A percentile compares a stretch with the other conserved stretches of the same genome.
Conservation (phyloP, 2,113 vertebrate genomes). For the Tupaia chinensis region DNA sequence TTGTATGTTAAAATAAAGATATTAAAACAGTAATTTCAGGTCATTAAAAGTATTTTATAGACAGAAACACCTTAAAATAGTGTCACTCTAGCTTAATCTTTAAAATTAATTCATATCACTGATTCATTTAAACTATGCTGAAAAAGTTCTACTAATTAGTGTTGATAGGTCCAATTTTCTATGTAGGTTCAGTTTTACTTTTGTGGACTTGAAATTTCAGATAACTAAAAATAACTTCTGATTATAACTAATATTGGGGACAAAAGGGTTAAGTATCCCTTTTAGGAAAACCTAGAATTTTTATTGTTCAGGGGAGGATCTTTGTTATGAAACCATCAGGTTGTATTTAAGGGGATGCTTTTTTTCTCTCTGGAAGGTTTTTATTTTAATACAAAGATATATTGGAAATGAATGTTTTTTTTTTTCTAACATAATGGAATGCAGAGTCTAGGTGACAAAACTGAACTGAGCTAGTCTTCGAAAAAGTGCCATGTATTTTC, state of each 20-base stretch:
- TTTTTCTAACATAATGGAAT: neutral
- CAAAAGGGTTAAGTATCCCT: neutral
- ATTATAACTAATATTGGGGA: neutral
- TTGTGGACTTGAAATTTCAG: neutral
- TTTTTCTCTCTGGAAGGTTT: neutral
- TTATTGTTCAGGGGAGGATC: neutral
- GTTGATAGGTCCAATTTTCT: neutral
- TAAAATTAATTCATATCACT: slow-evolving; percentile 23
- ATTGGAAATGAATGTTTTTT: neutral
- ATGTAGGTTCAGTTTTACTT: slow-evolving; percentile 8
- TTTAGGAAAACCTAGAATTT: slow-evolving; percentile 30
- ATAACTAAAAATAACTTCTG: slow-evolving; percentile 29
- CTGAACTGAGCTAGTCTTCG: slow-evolving; percentile 4
- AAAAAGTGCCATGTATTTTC: neutral
- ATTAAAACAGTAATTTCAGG: slow-evolving; percentile 15
- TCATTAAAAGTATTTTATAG: neutral
- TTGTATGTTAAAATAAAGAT: slow-evolving; percentile 33
- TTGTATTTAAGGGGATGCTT: slow-evolving; percentile 1
- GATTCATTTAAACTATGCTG: neutral
- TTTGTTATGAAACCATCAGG: neutral
- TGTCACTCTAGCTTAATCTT: slow-evolving; percentile 32
- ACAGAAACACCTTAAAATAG: neutral
- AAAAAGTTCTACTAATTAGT: neutral
- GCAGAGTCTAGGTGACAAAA: slow-evolving; percentile 6
- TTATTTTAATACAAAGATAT: slow-evolving; percentile 40